Evolutionary conservation across 2,888 invertebrate genomes (phyloP).

Genomic region (Catocala sponsa): DNA sequence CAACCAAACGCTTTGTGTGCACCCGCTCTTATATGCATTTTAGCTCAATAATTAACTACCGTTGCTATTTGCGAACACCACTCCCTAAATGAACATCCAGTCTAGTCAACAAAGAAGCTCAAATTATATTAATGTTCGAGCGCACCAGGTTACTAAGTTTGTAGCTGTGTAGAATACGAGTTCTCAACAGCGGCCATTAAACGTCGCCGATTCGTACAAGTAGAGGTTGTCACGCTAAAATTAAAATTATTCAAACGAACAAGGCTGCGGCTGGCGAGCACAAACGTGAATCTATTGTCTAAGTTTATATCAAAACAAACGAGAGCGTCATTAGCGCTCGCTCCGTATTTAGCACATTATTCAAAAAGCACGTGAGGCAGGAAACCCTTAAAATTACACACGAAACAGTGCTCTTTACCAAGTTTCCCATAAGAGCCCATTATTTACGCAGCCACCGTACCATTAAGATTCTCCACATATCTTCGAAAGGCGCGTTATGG

Average conservation of each 20-base stretch:
- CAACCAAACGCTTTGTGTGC: constrained; percentile 63
- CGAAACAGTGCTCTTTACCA: constrained; percentile 87
- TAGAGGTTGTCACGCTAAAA: constrained; percentile 33
- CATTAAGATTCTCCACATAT: constrained; percentile 88
- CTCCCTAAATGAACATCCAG: constrained; percentile 22
- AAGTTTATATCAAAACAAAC: constrained; percentile 73
- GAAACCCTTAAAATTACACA: constrained; percentile 86
- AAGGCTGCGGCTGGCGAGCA: constrained; percentile 32
- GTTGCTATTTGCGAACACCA: constrained; percentile 38
- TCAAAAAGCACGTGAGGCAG: constrained; percentile 84
- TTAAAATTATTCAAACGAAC: constrained; percentile 44
- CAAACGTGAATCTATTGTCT: constrained; percentile 50
- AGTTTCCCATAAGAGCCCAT: constrained; percentile 88
- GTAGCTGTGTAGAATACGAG: constrained; percentile 17
- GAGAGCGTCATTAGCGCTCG: constrained; percentile 69
- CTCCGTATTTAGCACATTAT: constrained; percentile 81
- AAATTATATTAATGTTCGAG: constrained; percentile 22
- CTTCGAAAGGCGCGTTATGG: constrained; percentile 87
- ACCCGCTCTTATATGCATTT: constrained; percentile 60
- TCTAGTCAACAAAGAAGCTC: constrained; percentile 21
- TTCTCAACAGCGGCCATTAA: constrained; percentile 31
- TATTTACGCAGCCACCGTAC: constrained; percentile 87
- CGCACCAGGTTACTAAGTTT: constrained; percentile 32
- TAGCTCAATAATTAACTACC: constrained; percentile 65
- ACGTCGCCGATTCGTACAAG: constrained; percentile 28